These are phyloP conservation scores for Bombus balteatus DNA, from an alignment of 1,140 invertebrate species.

Conservation along the genomic window DNA sequence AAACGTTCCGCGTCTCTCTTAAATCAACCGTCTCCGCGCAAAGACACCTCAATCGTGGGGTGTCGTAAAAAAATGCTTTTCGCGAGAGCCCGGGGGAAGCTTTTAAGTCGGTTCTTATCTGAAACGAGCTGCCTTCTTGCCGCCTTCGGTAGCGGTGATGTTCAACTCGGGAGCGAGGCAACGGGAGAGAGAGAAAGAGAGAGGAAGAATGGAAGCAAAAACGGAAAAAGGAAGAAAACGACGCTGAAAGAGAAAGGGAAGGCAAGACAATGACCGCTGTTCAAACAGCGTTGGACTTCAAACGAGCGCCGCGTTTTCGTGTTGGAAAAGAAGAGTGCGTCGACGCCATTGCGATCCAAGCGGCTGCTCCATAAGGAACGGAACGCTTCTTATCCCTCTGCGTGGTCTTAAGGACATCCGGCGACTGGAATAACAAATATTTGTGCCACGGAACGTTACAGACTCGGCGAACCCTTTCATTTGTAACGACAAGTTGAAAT, in stretches of 20 bases:
- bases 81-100: constrained; percentile 38
- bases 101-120: constrained; percentile 67
- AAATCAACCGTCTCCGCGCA: not conserved
- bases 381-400: constrained; percentile 7
- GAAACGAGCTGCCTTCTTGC: constrained; percentile 56
- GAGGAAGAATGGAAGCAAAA: constrained; percentile 13
- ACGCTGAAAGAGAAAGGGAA: not conserved
- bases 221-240: not conserved
- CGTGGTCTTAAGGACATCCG: constrained; percentile 69
- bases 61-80: constrained; percentile 66
- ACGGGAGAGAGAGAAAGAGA: not conserved
- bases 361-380: not conserved
- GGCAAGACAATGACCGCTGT: constrained; percentile 71
- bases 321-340: not conserved
- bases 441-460: constrained; percentile 74
- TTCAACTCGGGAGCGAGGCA: constrained; percentile 28
- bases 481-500: constrained; percentile 81
- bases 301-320: constrained; percentile 38
- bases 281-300: constrained; percentile 69
- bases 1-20: not conserved
- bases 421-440: constrained; percentile 80
- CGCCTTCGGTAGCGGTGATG: constrained; percentile 27
- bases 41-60: constrained; percentile 26
- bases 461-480: constrained; percentile 80
- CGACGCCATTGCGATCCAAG: constrained; percentile 10